Evolutionary conservation across 2,797 vertebrate species (phyloP), one percentile per base, ranked within the genome.

Genomic region (Sarcoramphus papa): DNA sequence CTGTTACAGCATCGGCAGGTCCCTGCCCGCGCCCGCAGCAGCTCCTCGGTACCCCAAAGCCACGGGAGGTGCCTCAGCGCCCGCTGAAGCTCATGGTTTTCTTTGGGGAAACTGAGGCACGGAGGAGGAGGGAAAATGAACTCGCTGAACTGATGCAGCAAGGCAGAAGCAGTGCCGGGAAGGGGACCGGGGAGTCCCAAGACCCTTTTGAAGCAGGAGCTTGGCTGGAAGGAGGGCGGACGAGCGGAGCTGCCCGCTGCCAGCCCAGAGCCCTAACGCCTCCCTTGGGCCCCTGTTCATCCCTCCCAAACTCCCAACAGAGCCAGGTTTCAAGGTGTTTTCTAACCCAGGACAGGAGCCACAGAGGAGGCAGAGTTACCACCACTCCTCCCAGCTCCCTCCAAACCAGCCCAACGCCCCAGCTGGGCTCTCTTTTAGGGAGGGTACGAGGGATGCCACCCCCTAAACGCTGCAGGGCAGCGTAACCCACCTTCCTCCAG

Each of bases 141-240:
- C 45, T 35, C 0, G 0, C 60, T 78, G 40, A 77, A 56, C 2
- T 0, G 0, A 41, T 28, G 45, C 50, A 81, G 90, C 65, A 88
- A 86, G 47, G 65, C 76, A 94, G 65, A 88, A 86, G 85, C 80
- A 81, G 73, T 82, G 67, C 33, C 3, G 14, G 31, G 41, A 64
- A 22, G 18, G 50, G 28, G 33, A 35, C 2, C 8, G 20, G 7
- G 45, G 28, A 40, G 11, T 30, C 41, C 23, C 8, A 37, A 59
- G 22, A 65, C 43, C 40, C 24, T 78, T 48, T 10, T 35, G 74
- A 81, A 78, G 77, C n/a, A 51, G 57, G 10, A 81, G 22, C 17
- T 25, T 31, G 59, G 53, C 57, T 60, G 28, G 84, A 65, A 70
- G 16, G 7, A 40, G 21, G 9, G 47, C 1, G 2, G 5, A 8